Conservation (phyloP, 2,888 invertebrate genomes). For the Chaetogeoica ovagalla region DNA sequence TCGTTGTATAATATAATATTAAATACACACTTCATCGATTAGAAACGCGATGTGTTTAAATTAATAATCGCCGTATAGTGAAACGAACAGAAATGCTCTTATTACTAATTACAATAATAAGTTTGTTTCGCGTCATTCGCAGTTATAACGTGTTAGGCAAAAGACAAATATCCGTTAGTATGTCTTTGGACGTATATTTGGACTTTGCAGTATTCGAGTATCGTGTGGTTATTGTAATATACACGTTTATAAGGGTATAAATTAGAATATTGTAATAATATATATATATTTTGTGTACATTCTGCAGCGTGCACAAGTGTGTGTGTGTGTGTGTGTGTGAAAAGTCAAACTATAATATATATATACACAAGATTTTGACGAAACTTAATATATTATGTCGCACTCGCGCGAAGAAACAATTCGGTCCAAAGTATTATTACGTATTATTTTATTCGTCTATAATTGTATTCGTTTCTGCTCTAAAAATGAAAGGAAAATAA, state of each 20-base stretch:
- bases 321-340: background rate
- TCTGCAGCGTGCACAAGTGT: no score
- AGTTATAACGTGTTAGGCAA: no score
- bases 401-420: conserved; percentile 21
- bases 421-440: background rate
- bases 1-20: no score
- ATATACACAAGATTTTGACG: background rate
- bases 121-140: no score
- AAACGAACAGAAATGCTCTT: no score
- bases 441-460: background rate
- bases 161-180: no score
- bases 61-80: no score
- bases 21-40: no score
- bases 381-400: background rate
- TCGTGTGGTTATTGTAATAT: background rate
- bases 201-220: background rate
- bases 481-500: background rate
- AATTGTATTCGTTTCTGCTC: background rate
- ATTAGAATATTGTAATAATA: no score
- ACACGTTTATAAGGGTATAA: conserved; percentile 1
- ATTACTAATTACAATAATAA: no score
- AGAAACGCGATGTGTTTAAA: no score
- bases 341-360: background rate
- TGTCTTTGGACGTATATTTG: background rate
- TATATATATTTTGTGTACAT: no score